Evolutionary conservation across 1,140 invertebrate genomes (phyloP).

Genomic region (Brachionus plicatilis): DNA sequence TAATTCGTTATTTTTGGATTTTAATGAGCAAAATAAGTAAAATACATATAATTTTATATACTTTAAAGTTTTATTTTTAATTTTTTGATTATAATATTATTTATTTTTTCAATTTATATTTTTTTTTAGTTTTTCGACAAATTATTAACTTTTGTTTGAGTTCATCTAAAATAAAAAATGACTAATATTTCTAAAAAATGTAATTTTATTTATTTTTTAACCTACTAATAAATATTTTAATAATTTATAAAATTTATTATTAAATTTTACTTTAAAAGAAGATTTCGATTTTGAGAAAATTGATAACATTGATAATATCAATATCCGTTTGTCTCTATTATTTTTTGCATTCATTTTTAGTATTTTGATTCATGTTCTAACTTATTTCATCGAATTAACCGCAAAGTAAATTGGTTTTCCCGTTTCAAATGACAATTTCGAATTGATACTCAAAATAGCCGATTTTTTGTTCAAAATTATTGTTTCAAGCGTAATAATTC

Average conservation of each 20-base stretch:
- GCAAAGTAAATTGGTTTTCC: background rate
- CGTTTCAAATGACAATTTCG: background rate
- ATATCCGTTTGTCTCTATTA: background rate
- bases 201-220: background rate
- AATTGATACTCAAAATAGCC: background rate
- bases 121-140: background rate
- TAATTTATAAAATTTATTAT: background rate
- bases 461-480: background rate
- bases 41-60: too few species aligned
- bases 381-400: background rate
- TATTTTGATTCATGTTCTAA: background rate
- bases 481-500: background rate
- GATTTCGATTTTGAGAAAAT: background rate
- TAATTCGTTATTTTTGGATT: too few species aligned
- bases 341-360: background rate
- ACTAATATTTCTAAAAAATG: background rate
- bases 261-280: background rate
- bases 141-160: background rate
- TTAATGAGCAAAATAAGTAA: too few species aligned
- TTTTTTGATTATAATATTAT: too few species aligned
- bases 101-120: too few species aligned
- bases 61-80: too few species aligned
- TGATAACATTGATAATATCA: background rate
- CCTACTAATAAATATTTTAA: background rate
- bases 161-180: background rate